These are phyloP conservation scores for Bostrychus sinensis DNA, from an alignment of 2,113 vertebrate genomes.

Conservation along the genomic window DNA sequence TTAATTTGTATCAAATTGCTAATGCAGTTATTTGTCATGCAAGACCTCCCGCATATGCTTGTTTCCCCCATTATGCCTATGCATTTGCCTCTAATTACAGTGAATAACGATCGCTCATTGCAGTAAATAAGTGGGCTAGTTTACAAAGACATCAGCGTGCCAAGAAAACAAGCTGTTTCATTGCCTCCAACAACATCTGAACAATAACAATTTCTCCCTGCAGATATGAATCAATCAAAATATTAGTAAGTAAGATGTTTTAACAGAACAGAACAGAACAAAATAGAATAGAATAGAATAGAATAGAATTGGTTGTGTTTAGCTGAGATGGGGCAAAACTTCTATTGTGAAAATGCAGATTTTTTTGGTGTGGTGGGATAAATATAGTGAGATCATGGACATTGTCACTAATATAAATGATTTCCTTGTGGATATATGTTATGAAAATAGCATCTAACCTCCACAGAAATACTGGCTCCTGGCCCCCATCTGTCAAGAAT, in stretches of 20 bases:
- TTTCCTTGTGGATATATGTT: no score
- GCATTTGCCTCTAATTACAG: slow-evolving; percentile 61
- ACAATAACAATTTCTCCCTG: background rate
- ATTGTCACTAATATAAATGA: no score
- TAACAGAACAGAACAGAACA: background rate
- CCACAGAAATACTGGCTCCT: no score
- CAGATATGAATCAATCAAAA: background rate
- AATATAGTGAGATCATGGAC: no score
- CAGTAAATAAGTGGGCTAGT: slow-evolving; percentile 43
- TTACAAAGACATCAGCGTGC: slow-evolving; percentile 22
- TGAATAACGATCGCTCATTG: slow-evolving; percentile 53
- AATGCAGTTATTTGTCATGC: slow-evolving; percentile 67
- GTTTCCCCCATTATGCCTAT: slow-evolving; percentile 64
- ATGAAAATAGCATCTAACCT: no score
- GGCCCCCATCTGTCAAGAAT: no score
- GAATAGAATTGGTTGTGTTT: no score
- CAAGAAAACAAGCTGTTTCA: slow-evolving; percentile 22
- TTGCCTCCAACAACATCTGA: slow-evolving; percentile 7
- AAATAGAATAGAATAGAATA: no score
- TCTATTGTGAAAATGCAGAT: no score
- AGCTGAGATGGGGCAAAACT: no score
- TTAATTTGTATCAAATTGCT: slow-evolving; percentile 71
- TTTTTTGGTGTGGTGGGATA: no score
- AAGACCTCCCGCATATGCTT: slow-evolving; percentile 52
- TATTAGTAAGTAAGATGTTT: background rate